A percentile compares a stretch with the other conserved stretches of the same genome.
These are phyloP conservation scores for Psittacula derbiana DNA, from an alignment of 2,797 vertebrate genomes.

Conservation along the genomic window DNA sequence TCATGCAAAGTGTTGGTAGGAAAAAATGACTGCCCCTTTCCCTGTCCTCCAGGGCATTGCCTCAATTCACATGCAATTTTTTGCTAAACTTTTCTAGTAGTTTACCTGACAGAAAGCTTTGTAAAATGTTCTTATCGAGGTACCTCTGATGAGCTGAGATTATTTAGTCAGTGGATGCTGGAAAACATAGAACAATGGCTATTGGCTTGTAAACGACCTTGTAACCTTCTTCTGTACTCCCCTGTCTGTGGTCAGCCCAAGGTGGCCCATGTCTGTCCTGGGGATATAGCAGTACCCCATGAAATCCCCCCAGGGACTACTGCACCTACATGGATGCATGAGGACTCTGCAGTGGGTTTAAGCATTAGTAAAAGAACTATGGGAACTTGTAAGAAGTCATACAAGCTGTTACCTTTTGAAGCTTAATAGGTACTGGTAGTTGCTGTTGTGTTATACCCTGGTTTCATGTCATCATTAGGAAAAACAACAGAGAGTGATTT, in stretches of 20 bases:
- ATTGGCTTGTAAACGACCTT: background rate
- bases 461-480: no score
- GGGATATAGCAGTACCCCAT: background rate
- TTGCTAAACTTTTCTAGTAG: background rate
- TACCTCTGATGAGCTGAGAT: background rate
- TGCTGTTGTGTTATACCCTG: background rate
- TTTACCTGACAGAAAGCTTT: background rate
- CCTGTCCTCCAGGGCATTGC: background rate
- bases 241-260: background rate
- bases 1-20: background rate
- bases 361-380: background rate
- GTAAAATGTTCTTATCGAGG: background rate
- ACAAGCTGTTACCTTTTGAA: background rate
- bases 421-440: background rate
- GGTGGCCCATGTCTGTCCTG: background rate
- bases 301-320: background rate
- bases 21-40: background rate
- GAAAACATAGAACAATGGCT: background rate
- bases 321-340: fast-evolving
- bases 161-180: background rate
- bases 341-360: background rate
- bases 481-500: no score
- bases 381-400: background rate
- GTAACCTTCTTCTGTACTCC: background rate
- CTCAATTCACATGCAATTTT: background rate